Base-by-base conservation (phyloP, 2,113 vertebrate genomes). In the Xenopus laevis region DNA sequence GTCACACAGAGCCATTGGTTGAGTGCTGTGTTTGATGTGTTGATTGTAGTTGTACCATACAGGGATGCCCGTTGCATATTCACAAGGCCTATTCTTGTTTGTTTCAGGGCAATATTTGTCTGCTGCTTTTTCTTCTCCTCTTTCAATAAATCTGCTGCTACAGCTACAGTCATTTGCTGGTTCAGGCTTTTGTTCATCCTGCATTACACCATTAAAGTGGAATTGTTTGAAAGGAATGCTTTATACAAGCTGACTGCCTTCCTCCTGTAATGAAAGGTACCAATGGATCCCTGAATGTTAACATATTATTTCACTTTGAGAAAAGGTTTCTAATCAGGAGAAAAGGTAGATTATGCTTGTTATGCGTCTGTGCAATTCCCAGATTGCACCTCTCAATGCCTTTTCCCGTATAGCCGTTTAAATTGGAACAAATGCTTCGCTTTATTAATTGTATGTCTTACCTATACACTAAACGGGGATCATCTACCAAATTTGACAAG, bases 31-130 rank as follows among this genome's bases (percentile, higher is more conserved):
- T 72, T 45, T 63, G 61, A 65, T 57, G 30, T 27, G 23, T 27
- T 27, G 23, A 27, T 27, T 27, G 23, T 27, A 4, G 23, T 27
- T 27, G 23, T 27, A 27, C 23, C 23, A 27, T 27, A 27, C 23
- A 27, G 23, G 23, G 4, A 27, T n/a, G 65, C 55, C 64, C 67
- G 64, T 67, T 74, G 65, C 65, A 60, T 74, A 74, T 74, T 67
- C 53, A 66, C 20, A 47, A 67, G 53, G 17, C 20, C 7, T 50
- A 30, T 46, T 74, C 17, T 40, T 73, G 27, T 46, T 23, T 55
- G 27, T 18, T n/a, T 62, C 18, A 21, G 21, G 21, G 58, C 45
- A n/a, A 63, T 69, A 68, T 75, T 60, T 55, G 58, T 7, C 73
- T 55, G 46, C 46, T 27, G 23, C 4, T 52, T 58, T n/a, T 53